These are phyloP conservation scores for Eurypyga helias DNA, from an alignment of 2,113 vertebrate species.

Conservation along the genomic window DNA sequence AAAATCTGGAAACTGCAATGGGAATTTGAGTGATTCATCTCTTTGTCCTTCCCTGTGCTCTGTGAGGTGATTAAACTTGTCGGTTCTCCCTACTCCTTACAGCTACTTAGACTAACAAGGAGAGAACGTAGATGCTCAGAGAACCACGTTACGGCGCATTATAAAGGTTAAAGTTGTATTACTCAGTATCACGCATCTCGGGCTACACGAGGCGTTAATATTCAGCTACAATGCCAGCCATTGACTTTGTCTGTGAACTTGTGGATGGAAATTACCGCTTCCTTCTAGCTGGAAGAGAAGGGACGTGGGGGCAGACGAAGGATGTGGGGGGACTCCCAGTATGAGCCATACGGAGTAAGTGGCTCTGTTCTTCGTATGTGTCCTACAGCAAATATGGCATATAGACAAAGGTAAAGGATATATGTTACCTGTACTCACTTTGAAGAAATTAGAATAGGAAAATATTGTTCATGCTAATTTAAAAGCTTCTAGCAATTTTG, in stretches of 20 bases:
- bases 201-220: background rate
- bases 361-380: background rate
- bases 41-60: background rate
- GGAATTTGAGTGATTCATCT: slow-evolving; percentile 31
- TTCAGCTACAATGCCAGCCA: background rate
- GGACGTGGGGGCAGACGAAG: background rate
- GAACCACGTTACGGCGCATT: slow-evolving; percentile 11
- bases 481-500: background rate
- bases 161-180: slow-evolving; percentile 56
- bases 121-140: background rate
- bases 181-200: background rate
- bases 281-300: background rate
- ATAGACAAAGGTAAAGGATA: background rate
- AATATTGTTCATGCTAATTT: background rate
- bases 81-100: background rate
- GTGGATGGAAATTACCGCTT: background rate
- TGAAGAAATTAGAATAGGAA: background rate
- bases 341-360: background rate
- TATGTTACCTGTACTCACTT: background rate
- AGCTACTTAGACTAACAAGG: slow-evolving; percentile 20
- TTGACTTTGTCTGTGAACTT: slow-evolving; percentile 4
- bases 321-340: background rate
- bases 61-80: background rate
- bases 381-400: background rate
- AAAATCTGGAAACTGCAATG: background rate